Evolutionary conservation across 2,113 vertebrate genomes (phyloP).

Genomic region (Empidonax traillii): DNA sequence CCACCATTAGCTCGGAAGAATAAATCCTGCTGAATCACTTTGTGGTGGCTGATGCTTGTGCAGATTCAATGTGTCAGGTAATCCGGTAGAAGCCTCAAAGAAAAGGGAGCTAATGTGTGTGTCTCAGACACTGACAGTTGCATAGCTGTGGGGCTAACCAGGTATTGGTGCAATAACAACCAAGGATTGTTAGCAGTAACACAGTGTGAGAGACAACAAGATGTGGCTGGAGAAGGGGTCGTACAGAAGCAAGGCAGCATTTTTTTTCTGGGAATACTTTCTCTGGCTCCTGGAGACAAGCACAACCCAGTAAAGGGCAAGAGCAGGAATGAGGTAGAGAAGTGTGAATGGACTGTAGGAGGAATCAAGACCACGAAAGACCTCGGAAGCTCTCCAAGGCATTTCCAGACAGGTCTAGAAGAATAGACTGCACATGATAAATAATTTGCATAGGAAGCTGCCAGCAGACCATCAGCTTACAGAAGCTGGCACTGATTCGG

Average conservation of each 20-base stretch:
- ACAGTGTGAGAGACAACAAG: background rate
- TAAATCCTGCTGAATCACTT: background rate
- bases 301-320: background rate
- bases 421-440: background rate
- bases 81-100: background rate
- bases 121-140: background rate
- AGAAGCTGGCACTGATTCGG: fast-evolving
- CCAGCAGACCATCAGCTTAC: background rate
- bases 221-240: background rate
- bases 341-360: background rate
- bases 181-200: background rate
- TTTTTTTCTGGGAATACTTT: fast-evolving
- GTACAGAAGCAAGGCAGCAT: background rate
- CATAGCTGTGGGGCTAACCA: background rate
- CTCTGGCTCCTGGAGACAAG: background rate
- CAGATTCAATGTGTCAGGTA: background rate
- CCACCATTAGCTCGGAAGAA: background rate
- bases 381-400: background rate
- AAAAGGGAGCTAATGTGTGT: background rate
- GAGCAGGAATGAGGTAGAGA: background rate
- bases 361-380: background rate
- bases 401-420: background rate
- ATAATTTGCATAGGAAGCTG: background rate
- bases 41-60: background rate
- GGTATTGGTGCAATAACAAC: background rate